These are phyloP conservation scores for Poeciliopsis turrubarensis DNA, from an alignment of 2,113 vertebrate species.

Conservation along the genomic window DNA sequence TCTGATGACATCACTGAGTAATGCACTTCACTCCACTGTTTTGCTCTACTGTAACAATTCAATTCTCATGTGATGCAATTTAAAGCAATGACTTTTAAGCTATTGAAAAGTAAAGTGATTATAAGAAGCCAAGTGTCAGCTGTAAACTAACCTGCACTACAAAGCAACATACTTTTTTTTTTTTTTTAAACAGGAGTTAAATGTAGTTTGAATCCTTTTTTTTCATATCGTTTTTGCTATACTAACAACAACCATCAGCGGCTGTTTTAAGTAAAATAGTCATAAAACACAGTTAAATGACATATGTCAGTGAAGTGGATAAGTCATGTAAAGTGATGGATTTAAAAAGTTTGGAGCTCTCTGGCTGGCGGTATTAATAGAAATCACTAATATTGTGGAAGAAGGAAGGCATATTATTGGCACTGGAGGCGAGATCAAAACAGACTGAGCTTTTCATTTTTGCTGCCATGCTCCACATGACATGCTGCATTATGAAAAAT, in stretches of 20 bases:
- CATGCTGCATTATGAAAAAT: conserved; percentile 24
- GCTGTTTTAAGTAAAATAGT: not conserved
- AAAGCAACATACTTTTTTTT: conserved; percentile 15
- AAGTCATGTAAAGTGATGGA: not conserved
- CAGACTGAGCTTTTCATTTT: conserved; percentile 24
- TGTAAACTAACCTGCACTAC: conserved; percentile 37
- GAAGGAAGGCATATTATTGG: not conserved
- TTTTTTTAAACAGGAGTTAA: conserved; percentile 17
- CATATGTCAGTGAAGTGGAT: not conserved
- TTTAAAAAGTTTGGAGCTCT: not conserved
- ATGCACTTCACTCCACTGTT: conserved; percentile 67
- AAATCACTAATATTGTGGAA: conserved; percentile 9
- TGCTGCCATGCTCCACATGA: conserved; percentile 20
- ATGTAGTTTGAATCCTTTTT: not conserved
- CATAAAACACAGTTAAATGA: not conserved
- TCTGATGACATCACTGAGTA: conserved; percentile 82
- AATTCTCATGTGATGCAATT: conserved; percentile 80
- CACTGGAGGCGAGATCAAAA: conserved; percentile 26
- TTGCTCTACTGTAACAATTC: conserved; percentile 52
- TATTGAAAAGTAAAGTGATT: conserved; percentile 64
- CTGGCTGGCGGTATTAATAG: not conserved
- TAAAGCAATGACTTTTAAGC: conserved; percentile 66
- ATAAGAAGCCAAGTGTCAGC: conserved; percentile 50
- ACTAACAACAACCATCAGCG: not conserved
- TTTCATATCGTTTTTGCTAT: not conserved